Evolutionary conservation across 2,113 vertebrate species (phyloP), one percentile per base, ranked within the genome.

Genomic region (Pachypanchax playfairii): DNA sequence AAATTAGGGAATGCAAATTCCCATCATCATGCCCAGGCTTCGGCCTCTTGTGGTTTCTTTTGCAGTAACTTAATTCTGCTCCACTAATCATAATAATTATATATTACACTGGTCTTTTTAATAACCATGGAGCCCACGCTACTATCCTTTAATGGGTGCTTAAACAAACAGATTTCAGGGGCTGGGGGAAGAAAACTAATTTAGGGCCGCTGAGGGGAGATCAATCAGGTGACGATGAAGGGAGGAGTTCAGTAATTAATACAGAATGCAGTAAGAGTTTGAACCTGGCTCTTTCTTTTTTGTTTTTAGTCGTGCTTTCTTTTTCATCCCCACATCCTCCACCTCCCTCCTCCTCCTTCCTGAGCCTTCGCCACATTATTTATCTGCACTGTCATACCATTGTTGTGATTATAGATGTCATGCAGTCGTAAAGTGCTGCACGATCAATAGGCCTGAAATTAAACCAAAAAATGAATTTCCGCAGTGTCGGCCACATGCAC

Each of bases 361-460:
- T 18, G 50, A 64, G 76, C 62, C 69, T 71, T 80, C 42, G 77
- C 84, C 80, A 87, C 72, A 86, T 91, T 92, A 92, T 92, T 93
- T 91, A 92, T 92, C 88, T 87, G 63, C 8, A 75, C 89, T 89
- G 91, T 90, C 91, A 91, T 51, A 80, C 81, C 87, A 89, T 91
- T 92, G 89, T 90, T 92, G 87, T 92, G 92, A 92, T 93, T 92
- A 93, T 92, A 91, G 91, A 92, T 93, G 90, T 91, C 90, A 92
- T 84, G 89, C 88, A 77, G 88, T 82, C 73, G 79, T 91, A 92
- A 92, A 91, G 86, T 70, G 80, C 88, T 83, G 73, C 67, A 66
- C 86, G 88, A 93, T 93, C 92, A 93, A 93, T 93, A 92, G 85
- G 84, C 84, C 90, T 91, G 91, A 92, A 92, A 92, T 92, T 92